phyloP scores from a whole-genome alignment of 1,140 invertebrate species.

The Drosophila rufa region DNA sequence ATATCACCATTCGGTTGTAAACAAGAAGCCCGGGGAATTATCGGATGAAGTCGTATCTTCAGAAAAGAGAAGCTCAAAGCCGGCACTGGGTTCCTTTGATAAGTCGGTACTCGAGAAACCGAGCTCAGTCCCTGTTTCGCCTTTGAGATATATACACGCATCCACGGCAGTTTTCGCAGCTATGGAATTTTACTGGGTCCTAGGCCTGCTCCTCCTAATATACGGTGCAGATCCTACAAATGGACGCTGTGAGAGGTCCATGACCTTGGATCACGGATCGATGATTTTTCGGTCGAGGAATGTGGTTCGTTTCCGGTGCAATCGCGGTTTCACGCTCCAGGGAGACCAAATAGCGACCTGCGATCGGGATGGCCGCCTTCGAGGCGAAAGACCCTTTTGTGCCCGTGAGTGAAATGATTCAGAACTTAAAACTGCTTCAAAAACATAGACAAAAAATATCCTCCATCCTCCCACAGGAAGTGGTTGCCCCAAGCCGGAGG shows the following conservation, averaged over 20 bases:
- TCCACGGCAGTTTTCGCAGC: neutral
- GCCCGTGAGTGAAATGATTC: constrained; percentile 54
- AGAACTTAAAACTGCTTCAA: too few relatives aligned
- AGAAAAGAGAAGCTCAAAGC: neutral
- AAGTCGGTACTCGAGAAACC: neutral
- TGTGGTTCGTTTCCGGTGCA: constrained; percentile 37
- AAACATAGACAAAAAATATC: too few relatives aligned
- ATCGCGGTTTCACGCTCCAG: constrained; percentile 9
- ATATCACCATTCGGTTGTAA: neutral
- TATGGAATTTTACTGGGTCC: constrained; percentile 18
- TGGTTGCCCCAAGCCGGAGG: constrained; percentile 26
- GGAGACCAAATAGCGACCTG: constrained; percentile 12
- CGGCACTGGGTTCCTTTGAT: neutral
- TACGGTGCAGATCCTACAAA: neutral
- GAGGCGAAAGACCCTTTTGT: constrained; percentile 55
- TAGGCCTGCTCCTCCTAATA: neutral
- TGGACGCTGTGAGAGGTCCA: constrained; percentile 26
- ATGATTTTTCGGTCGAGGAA: neutral
- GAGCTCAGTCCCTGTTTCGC: constrained; percentile 14
- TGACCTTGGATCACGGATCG: constrained; percentile 16
- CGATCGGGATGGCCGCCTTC: constrained; percentile 10
- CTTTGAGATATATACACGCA: neutral
- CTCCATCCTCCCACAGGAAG: constrained; percentile 12
- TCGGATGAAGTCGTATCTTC: constrained; percentile 8
- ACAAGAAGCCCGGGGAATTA: constrained; percentile 5